These are phyloP conservation scores for Stenichneumon culpator DNA, from an alignment of 2,888 invertebrate genomes.

Conservation along the genomic window DNA sequence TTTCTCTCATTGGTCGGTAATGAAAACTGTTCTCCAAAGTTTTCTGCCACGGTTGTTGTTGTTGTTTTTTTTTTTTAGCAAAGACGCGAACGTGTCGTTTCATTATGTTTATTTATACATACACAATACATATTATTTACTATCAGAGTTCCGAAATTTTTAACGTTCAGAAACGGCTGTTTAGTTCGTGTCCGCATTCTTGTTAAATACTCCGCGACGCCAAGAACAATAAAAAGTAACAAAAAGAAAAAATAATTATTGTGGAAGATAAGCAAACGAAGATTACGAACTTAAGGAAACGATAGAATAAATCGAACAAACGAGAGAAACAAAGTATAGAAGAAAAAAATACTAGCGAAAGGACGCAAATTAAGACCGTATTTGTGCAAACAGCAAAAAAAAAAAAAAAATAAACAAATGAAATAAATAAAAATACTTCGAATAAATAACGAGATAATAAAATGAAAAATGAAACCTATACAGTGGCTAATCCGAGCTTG, in stretches of 20 bases:
- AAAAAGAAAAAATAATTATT: constrained; percentile 60
- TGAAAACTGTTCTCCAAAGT: too few relatives aligned
- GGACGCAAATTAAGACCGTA: constrained; percentile 68
- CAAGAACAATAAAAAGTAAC: constrained; percentile 64
- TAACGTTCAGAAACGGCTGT: not conserved
- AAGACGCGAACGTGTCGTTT: too few relatives aligned
- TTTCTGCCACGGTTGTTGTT: too few relatives aligned
- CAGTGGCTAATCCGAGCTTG: constrained; percentile 83
- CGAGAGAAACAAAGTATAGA: constrained; percentile 68
- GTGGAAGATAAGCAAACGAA: constrained; percentile 68
- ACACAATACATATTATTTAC: not conserved
- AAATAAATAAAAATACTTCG: constrained; percentile 57
- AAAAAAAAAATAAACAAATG: constrained; percentile 31
- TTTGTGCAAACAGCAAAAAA: constrained; percentile 72
- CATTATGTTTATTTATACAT: too few relatives aligned
- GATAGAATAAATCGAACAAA: constrained; percentile 67
- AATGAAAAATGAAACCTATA: constrained; percentile 76
- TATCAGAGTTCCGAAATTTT: not conserved
- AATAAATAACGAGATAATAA: constrained; percentile 59
- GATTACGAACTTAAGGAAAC: constrained; percentile 57
- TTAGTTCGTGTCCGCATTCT: constrained; percentile 10
- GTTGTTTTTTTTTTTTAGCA: too few relatives aligned
- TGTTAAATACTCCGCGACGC: constrained; percentile 80
- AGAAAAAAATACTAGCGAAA: constrained; percentile 69
- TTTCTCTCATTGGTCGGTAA: too few relatives aligned